Evolutionary conservation across 2,797 vertebrate genomes (phyloP).

Genomic region (Chelonia mydas): DNA sequence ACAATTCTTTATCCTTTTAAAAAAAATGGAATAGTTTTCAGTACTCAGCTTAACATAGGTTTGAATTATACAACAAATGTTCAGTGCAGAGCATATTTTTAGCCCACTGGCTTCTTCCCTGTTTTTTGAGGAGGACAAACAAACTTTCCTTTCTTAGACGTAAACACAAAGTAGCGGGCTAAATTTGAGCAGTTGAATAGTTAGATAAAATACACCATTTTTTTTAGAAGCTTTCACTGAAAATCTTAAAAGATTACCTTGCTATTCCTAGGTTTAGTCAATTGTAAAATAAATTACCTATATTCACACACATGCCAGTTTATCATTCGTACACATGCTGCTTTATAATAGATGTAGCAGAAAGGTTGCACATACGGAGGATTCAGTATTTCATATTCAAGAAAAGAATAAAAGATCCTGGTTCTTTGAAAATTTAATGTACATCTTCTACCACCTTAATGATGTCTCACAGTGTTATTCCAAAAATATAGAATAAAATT

Average conservation of each 20-base stretch:
- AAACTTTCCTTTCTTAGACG: not conserved
- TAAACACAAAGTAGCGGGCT: not conserved
- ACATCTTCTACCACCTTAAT: slow-evolving; percentile 4
- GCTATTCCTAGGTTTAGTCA: slow-evolving; percentile 27
- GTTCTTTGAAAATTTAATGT: slow-evolving; percentile 20
- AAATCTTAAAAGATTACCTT: slow-evolving; percentile 34
- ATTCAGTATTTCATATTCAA: slow-evolving; percentile 17
- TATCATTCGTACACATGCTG: slow-evolving; percentile 1
- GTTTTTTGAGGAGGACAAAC: not conserved
- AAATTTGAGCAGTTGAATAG: slow-evolving; percentile 19
- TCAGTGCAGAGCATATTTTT: not conserved
- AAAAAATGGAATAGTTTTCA: slow-evolving; percentile 5
- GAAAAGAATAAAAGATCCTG: not conserved
- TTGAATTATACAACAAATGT: not conserved
- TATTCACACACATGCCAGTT: slow-evolving; percentile 29
- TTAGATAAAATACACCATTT: not conserved
- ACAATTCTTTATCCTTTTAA: not conserved
- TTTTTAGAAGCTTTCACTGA: not conserved
- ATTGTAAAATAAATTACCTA: slow-evolving; percentile 61
- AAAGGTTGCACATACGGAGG: slow-evolving; percentile 13
- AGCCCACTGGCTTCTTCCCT: not conserved
- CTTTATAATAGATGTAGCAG: slow-evolving; percentile 6
- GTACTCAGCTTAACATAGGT: not conserved
- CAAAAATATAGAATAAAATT: not conserved
- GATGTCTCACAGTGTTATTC: not conserved